Base-by-base conservation (phyloP, 2,888 invertebrate species). In the Dendrolimus houi region DNA sequence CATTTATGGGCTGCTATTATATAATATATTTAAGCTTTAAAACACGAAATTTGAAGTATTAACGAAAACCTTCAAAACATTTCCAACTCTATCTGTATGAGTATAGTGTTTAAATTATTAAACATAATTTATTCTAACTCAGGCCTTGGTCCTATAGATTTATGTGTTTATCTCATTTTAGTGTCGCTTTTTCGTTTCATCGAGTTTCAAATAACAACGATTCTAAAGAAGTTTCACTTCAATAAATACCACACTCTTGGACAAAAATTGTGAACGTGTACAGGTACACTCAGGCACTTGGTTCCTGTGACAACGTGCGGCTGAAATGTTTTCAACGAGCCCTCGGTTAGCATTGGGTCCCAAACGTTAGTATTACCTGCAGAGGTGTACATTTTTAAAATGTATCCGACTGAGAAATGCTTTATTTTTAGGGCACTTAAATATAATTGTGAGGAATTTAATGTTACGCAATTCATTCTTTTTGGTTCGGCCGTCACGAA, bases 221-320 rank as follows among this genome's bases (percentile, higher is more conserved):
- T 29, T 29, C 29, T 29, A 29, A 29, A 29, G 29, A 29, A 29
- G 29, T 3, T 29, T 29, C 1, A 29, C 3, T 29, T 77, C 77
- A 77, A 75, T 79, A 81, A 82, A 77, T 72, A 68, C 72, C 64
- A 64, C 60, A 66, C 68, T 68, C 58, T 63, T 59, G 64, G 65
- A 65, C 64, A 69, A 67, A 74, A 71, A 61, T 66, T 67, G 64
- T 69, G 67, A 67, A 64, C 66, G 60, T 57, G 64, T 29, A 29
- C 29, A 29, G 3, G 29, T 29, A 29, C 69, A 64, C 66, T 69
- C 60, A 63, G 64, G 63, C 72, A 47, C 9, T 47, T 47, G 29
- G 29, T 47, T 47, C 71, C 72, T 78, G 77, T 80, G 74, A 77
- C 66, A 70, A 66, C 61, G 70, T 67, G 62, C 6, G 29, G 29